phyloP scores from a whole-genome alignment of 2,113 vertebrate species.

The Plectropomus leopardus region DNA sequence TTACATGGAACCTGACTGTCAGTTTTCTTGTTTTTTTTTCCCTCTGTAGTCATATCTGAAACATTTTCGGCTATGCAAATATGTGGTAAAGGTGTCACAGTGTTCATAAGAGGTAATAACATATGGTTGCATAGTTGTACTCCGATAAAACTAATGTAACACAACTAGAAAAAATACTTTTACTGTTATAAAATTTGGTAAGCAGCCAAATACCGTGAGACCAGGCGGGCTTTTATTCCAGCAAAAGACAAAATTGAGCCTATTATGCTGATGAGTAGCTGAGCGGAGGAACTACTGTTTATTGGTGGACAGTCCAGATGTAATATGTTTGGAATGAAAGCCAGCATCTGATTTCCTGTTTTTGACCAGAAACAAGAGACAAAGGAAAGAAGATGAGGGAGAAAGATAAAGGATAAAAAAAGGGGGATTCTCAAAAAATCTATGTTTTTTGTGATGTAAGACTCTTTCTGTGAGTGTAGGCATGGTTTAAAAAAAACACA shows the following conservation, averaged over 20 bases:
- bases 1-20: background rate
- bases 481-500: slow-evolving; percentile 11
- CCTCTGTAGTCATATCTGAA: slow-evolving; percentile 1
- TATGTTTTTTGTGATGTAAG: background rate
- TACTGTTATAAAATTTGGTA: background rate
- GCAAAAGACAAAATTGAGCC: background rate
- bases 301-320: background rate
- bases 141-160: background rate
- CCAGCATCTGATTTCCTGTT: slow-evolving; percentile 30
- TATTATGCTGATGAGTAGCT: background rate
- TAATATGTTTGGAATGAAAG: background rate
- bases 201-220: background rate
- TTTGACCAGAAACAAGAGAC: background rate
- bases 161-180: background rate
- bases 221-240: background rate
- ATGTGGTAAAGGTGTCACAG: background rate
- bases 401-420: background rate
- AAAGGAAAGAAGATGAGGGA: background rate
- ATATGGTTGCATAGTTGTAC: slow-evolving; percentile 5
- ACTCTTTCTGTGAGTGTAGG: slow-evolving; percentile 5
- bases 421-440: background rate
- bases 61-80: slow-evolving; percentile 6
- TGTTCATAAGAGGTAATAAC: slow-evolving; percentile 14
- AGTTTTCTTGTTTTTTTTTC: slow-evolving; percentile 1
- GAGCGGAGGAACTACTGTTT: background rate